Evolutionary conservation across 2,113 vertebrate genomes (phyloP).

Genomic region (Tenebrosternarchus preto): DNA sequence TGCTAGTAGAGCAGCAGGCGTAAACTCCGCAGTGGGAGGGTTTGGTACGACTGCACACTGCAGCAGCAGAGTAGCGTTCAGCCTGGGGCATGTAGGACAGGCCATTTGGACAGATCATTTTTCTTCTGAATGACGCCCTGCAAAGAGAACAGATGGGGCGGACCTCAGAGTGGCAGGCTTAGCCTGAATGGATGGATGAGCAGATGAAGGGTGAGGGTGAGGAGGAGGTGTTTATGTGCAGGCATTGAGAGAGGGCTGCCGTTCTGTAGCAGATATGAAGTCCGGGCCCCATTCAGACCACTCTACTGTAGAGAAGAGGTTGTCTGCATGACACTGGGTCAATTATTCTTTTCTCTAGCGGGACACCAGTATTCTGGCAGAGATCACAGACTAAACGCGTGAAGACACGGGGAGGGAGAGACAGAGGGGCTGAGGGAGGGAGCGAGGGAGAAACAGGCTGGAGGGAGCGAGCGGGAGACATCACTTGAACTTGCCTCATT

Average conservation of each 20-base stretch:
- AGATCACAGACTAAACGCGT: constrained; percentile 57
- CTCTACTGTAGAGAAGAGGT: constrained; percentile 63
- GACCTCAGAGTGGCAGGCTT: constrained; percentile 18
- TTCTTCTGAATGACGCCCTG: constrained; percentile 50
- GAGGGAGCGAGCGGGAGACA: constrained; percentile 57
- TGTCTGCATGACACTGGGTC: constrained; percentile 53
- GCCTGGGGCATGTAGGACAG: constrained; percentile 12
- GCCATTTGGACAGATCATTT: constrained; percentile 52
- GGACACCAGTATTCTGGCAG: constrained; percentile 56
- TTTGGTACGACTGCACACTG: neutral
- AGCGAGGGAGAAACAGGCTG: neutral
- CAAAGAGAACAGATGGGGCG: constrained; percentile 45
- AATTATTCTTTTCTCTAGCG: constrained; percentile 56
- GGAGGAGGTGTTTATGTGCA: constrained; percentile 44
- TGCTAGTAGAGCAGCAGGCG: constrained; percentile 56
- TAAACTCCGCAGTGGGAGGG: constrained; percentile 40
- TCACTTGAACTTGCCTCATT: constrained; percentile 72
- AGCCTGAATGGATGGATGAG: constrained; percentile 47
- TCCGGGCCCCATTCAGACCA: constrained; percentile 61
- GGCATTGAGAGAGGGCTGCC: constrained; percentile 37
- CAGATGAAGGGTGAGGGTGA: constrained; percentile 24
- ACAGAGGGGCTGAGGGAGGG: constrained; percentile 42
- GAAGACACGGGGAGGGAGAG: constrained; percentile 50
- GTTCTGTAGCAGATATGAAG: constrained; percentile 65
- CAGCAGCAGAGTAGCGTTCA: neutral